Percentiles rank a stretch among this genome's conserved stretches.
phyloP scores from a whole-genome alignment of 2,888 invertebrate genomes.

The Perizoma affinitatum region DNA sequence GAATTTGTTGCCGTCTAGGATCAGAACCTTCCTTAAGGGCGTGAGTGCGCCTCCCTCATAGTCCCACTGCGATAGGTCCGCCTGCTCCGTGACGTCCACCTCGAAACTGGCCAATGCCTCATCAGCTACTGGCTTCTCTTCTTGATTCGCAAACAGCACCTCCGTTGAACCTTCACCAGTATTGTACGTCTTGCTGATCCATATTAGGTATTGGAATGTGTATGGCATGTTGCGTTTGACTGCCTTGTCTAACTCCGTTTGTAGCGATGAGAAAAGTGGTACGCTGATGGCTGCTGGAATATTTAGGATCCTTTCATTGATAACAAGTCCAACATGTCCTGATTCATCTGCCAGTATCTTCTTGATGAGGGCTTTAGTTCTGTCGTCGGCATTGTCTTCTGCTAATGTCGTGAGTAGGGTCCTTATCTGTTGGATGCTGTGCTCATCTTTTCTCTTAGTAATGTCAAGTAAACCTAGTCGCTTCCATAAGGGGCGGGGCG shows the following conservation, averaged over 20 bases:
- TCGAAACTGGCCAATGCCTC: slow-evolving; percentile 89
- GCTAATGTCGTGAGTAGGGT: slow-evolving; percentile 87
- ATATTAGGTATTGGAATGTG: slow-evolving; percentile 90
- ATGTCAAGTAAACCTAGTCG: too few species aligned
- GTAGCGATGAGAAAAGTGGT: slow-evolving; percentile 90
- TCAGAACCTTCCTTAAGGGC: slow-evolving; percentile 88
- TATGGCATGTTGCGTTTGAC: slow-evolving; percentile 90
- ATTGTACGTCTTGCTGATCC: slow-evolving; percentile 93
- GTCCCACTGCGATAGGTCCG: slow-evolving; percentile 89
- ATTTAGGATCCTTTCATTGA: slow-evolving; percentile 94
- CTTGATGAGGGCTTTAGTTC: slow-evolving; percentile 84
- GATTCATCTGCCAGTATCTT: slow-evolving; percentile 85
- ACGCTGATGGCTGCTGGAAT: slow-evolving; percentile 95
- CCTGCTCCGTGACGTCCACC: slow-evolving; percentile 90
- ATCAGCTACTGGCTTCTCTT: slow-evolving; percentile 92
- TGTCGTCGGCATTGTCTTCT: slow-evolving; percentile 86
- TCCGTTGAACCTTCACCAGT: slow-evolving; percentile 80
- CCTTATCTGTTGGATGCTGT: slow-evolving; percentile 89
- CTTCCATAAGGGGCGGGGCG: too few species aligned
- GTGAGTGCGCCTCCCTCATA: slow-evolving; percentile 91
- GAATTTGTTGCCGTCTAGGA: slow-evolving; percentile 89
- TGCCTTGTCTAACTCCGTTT: slow-evolving; percentile 90
- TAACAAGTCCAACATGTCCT: slow-evolving; percentile 89
- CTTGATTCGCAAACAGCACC: slow-evolving; percentile 91
- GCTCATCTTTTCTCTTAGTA: too few species aligned